Percentiles rank a stretch among this genome's conserved stretches.
phyloP scores from a whole-genome alignment of 2,888 invertebrate species.

The Arctia plantaginis region DNA sequence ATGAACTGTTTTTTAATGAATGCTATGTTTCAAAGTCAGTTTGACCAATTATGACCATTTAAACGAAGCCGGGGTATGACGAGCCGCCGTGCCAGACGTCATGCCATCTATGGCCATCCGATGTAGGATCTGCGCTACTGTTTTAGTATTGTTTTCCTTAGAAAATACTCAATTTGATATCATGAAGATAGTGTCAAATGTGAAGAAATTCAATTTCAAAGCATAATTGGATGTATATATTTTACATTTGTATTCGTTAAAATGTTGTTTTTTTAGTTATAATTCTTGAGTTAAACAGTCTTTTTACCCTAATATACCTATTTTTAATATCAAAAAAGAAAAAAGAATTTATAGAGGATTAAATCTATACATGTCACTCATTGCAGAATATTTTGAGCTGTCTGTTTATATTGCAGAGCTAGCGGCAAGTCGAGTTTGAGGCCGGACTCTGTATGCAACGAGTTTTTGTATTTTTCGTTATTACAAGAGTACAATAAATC shows the following conservation, averaged over 20 bases:
- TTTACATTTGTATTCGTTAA: not conserved
- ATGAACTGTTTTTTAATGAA: conserved; percentile 71
- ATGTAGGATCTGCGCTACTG: conserved; percentile 72
- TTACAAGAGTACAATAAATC: not conserved
- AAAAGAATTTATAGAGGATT: not conserved
- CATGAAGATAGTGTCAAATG: conserved; percentile 45
- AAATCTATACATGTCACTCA: not conserved
- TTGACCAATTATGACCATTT: conserved; percentile 82
- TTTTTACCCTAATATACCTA: not conserved
- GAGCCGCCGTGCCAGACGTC: conserved; percentile 69
- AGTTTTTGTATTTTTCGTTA: not conserved
- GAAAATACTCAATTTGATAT: conserved; percentile 70
- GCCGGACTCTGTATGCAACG: not conserved
- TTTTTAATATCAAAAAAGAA: not conserved
- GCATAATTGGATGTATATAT: conserved; percentile 4
- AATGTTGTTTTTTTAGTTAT: not conserved
- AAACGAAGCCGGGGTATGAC: conserved; percentile 77
- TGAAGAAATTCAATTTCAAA: conserved; percentile 43
- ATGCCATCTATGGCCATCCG: conserved; percentile 80
- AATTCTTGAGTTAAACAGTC: not conserved
- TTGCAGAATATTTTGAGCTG: not conserved
- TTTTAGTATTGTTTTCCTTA: conserved; percentile 75
- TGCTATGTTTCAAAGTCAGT: conserved; percentile 70
- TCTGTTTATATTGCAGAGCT: not conserved
- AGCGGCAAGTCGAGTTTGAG: not conserved